Conservation (phyloP, 2,113 vertebrate species). For the Terrapene triunguis region DNA sequence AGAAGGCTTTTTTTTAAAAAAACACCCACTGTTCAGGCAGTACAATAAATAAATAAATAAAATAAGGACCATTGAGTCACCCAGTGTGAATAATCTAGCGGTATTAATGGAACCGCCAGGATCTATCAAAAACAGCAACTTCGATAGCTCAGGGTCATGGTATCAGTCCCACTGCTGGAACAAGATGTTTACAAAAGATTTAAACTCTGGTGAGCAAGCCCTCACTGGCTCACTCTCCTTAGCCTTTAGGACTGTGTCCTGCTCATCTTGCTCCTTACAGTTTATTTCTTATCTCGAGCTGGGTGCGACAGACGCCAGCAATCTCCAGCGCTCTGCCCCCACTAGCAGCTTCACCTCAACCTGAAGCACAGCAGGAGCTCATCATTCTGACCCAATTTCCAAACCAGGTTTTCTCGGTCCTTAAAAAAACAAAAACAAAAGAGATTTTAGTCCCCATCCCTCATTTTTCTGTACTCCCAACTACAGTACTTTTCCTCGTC, state of each 20-base stretch:
- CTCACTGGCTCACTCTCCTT: constrained; percentile 67
- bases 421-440: neutral
- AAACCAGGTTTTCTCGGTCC: neutral
- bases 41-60: neutral
- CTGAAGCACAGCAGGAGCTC: neutral
- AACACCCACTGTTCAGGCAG: neutral
- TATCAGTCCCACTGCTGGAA: constrained; percentile 76
- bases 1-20: neutral
- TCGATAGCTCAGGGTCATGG: constrained; percentile 75
- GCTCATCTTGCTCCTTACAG: constrained; percentile 37
- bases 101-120: constrained; percentile 71
- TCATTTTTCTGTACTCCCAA: neutral
- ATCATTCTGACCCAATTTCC: neutral
- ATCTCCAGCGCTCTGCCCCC: constrained; percentile 41
- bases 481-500: constrained; percentile 40
- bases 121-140: constrained; percentile 76
- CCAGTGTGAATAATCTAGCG: constrained; percentile 67
- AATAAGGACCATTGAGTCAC: constrained; percentile 56
- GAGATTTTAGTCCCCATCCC: neutral
- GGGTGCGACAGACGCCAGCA: constrained; percentile 52
- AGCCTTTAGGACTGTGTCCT: constrained; percentile 70
- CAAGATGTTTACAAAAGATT: constrained; percentile 79
- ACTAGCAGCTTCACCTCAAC: neutral
- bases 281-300: constrained; percentile 48
- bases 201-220: constrained; percentile 68